Conservation (phyloP, 2,113 vertebrate genomes). For the Entomyzon cyanotis region DNA sequence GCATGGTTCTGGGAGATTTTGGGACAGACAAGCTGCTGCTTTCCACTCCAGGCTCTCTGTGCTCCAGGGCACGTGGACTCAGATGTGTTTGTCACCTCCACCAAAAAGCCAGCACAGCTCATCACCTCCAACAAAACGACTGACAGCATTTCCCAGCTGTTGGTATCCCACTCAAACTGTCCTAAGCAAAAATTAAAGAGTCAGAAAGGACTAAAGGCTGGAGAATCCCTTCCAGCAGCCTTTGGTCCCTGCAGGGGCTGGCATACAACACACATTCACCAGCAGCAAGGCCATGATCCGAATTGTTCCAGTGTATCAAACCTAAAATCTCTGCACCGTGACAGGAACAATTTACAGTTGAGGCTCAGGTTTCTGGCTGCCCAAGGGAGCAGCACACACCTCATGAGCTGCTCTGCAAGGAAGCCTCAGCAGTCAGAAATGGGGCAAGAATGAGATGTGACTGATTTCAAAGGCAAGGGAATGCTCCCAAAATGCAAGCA, state of each 20-base stretch:
- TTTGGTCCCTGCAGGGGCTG: background rate
- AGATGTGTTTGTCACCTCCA: background rate
- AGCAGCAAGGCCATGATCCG: background rate
- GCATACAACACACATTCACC: background rate
- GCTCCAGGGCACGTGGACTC: background rate
- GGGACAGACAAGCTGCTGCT: background rate
- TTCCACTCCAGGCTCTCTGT: background rate
- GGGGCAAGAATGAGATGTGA: background rate
- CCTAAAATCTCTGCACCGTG: background rate
- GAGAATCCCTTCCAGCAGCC: background rate
- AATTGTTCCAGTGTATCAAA: background rate
- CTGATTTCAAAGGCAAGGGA: background rate
- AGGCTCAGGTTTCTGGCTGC: background rate
- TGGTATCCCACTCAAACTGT: background rate
- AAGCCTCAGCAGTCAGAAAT: background rate
- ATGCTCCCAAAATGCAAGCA: background rate
- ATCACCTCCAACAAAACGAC: background rate
- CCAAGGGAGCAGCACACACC: background rate
- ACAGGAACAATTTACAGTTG: background rate
- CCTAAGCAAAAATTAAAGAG: background rate
- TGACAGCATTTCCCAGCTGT: accelerated
- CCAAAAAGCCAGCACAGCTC: background rate
- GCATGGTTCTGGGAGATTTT: accelerated
- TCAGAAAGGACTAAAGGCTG: background rate
- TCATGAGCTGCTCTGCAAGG: background rate